Base-by-base conservation (phyloP, 2,113 vertebrate genomes). In the Tragelaphus scriptus region DNA sequence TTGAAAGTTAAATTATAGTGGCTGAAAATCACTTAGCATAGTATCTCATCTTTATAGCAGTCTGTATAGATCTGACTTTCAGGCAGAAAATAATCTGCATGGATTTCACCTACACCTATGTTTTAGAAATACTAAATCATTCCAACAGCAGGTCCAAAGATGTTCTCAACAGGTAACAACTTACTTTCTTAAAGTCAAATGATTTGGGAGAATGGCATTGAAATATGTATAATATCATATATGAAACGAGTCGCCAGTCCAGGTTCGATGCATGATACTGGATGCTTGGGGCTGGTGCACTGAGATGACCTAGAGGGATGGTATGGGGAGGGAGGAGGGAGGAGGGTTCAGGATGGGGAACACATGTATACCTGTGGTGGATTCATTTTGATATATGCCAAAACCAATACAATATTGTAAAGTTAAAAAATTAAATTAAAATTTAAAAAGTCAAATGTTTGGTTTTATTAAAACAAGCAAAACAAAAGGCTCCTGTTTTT, bases 401-500 rank as follows among this genome's bases (percentile, higher is more conserved):
- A 44, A 44, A 44, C 44, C 44, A 44, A 44, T 44, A 44, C 44
- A 44, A 44, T 44, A 44, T 44, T 44, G 6, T 44, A 44, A 44
- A 44, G 44, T 44, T 44, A 44, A 44, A 44, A 44, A 44, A 44
- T 44, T 44, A 44, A 44, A 44, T 44, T 44, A 44, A 44, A 44
- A 6, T 44, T 44, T 1, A 44, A 44, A 80, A 91, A 90, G 36
- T 90, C 68, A 71, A 89, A 32, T 53, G 28, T 75, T 94, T 94
- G 87, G 51, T 81, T 89, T 94, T 91, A 90, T 88, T 75, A 79
- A 94, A 96, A 85, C 26, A 81, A 88, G 71, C 28, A 89, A 96
- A 98, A 87, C 71, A 55, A 90, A 93, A 49, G 49, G 11, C 49
- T 82, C 86, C 32, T 11, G 17, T 79, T 97, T 91, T 94, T 28